Conservation (phyloP, 2,888 invertebrate species). For the Sturmia bella region DNA sequence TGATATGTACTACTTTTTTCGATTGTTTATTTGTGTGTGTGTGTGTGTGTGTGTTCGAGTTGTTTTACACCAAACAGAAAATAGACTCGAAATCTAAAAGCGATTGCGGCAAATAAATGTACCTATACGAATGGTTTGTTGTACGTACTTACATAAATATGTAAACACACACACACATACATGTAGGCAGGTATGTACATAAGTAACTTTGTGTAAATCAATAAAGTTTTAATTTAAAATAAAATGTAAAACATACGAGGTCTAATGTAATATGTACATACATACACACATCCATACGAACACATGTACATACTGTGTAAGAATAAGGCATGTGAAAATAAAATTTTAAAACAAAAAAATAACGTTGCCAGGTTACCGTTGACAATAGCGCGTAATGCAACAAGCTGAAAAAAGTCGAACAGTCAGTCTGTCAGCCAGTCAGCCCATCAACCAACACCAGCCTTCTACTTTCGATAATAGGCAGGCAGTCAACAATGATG, state of each 20-base stretch:
- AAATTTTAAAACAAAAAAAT: background rate
- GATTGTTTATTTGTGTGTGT: no score
- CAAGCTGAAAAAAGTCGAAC: slow-evolving; percentile 38
- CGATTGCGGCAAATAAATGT: background rate
- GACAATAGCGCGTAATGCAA: slow-evolving; percentile 62
- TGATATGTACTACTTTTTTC: no score
- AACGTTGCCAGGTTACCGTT: slow-evolving; percentile 42
- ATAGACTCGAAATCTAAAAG: background rate
- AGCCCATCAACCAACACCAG: background rate
- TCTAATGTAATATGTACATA: slow-evolving; percentile 33
- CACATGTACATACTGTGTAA: background rate
- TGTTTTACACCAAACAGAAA: no score
- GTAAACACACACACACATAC: background rate
- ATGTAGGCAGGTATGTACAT: background rate
- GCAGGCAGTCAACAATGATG: slow-evolving; percentile 17
- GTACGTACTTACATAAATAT: background rate
- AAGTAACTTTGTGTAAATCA: slow-evolving; percentile 42
- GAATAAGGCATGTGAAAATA: background rate
- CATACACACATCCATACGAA: background rate
- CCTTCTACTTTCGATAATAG: no score
- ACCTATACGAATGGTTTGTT: background rate
- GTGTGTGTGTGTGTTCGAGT: no score
- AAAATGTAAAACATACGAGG: slow-evolving; percentile 33
- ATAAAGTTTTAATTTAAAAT: slow-evolving; percentile 54
- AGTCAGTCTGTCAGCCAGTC: background rate